Conservation (phyloP, 2,113 vertebrate genomes). For the Cranoglanis bouderius region DNA sequence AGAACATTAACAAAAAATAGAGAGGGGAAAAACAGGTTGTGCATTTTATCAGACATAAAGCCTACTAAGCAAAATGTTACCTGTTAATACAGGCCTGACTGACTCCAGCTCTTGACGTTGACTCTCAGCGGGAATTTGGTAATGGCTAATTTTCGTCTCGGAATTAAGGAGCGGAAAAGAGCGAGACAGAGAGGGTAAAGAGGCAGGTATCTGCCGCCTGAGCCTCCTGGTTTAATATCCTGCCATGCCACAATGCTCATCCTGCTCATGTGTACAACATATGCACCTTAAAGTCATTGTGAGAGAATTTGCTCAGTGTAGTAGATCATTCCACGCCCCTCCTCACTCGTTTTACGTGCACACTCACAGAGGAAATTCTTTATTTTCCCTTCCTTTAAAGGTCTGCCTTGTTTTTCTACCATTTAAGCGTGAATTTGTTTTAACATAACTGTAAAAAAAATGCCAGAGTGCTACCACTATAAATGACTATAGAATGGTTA, state of each 20-base stretch:
- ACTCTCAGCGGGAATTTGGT: constrained; percentile 87
- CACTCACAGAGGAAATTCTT: constrained; percentile 4
- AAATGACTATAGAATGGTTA: constrained; percentile 12
- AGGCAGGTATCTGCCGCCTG: constrained; percentile 12
- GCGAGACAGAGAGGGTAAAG: constrained; percentile 54
- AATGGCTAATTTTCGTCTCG: constrained; percentile 88
- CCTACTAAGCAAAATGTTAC: constrained; percentile 77
- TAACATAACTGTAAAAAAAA: constrained; percentile 1
- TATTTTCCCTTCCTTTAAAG: not conserved
- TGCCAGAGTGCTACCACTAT: not conserved
- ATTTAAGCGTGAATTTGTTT: constrained; percentile 13
- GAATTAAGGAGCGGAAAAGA: constrained; percentile 73
- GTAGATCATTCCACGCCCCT: constrained; percentile 27
- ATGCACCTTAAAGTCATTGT: constrained; percentile 56
- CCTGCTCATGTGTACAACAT: constrained; percentile 56
- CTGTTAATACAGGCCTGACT: constrained; percentile 75
- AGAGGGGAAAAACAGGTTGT: constrained; percentile 80
- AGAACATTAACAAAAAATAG: constrained; percentile 84
- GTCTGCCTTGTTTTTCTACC: constrained; percentile 13
- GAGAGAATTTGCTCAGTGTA: constrained; percentile 57
- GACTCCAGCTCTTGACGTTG: constrained; percentile 91
- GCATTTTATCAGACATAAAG: constrained; percentile 80
- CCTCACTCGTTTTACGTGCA: constrained; percentile 2
- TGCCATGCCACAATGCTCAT: constrained; percentile 33
- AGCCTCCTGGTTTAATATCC: not conserved